Percentiles rank a stretch among this genome's conserved stretches.
Conservation (phyloP, 2,888 invertebrate species). For the Coleophora flavipennella region DNA sequence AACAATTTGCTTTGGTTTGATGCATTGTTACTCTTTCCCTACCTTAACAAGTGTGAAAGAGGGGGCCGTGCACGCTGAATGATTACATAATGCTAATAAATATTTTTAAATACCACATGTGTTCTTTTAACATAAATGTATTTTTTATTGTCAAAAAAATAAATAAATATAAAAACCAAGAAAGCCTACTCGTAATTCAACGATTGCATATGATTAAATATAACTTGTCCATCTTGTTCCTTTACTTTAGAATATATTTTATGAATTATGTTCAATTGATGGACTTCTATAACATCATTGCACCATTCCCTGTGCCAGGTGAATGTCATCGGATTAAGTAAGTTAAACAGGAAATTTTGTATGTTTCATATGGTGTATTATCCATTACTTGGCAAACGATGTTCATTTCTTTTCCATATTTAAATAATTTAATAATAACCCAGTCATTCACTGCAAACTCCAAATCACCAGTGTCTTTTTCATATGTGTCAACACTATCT, state of each 20-base stretch:
- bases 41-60: too few relatives aligned
- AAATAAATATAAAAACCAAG: too few relatives aligned
- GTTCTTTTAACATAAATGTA: too few relatives aligned
- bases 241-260: background rate
- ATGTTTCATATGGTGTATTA: background rate
- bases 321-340: background rate
- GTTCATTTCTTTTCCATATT: background rate
- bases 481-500: background rate
- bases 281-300: background rate
- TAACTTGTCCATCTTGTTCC: background rate
- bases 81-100: too few relatives aligned
- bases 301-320: background rate
- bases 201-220: background rate
- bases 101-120: too few relatives aligned
- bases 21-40: too few relatives aligned
- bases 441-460: slow-evolving; percentile 1
- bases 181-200: background rate
- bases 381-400: background rate
- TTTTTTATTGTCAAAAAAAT: too few relatives aligned
- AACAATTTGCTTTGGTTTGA: too few relatives aligned
- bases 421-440: background rate
- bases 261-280: background rate
- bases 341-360: slow-evolving; percentile 1
- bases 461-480: background rate
- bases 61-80: too few relatives aligned